phyloP scores from a whole-genome alignment of 2,888 invertebrate species.

The Sinhomidia bicolor region DNA sequence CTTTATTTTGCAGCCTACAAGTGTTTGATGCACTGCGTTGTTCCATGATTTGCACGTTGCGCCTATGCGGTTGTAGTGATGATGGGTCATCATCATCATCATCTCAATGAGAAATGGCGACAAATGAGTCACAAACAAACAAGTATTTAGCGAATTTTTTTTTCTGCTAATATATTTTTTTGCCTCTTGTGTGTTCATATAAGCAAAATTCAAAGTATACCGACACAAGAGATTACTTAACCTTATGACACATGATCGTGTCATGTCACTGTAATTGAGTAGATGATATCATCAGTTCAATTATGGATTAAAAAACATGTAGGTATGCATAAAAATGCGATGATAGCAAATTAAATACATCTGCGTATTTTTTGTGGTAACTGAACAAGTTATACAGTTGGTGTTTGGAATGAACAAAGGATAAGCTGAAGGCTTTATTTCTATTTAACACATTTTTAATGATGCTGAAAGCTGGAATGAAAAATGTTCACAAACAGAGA shows the following conservation, averaged over 20 bases:
- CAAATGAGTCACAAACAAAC: slow-evolving; percentile 42
- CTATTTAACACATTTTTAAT: not conserved
- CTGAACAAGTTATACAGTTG: too few species aligned
- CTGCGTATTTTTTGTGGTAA: too few species aligned
- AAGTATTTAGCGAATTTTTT: slow-evolving; percentile 5
- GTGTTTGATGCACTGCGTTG: not conserved
- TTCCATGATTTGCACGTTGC: not conserved
- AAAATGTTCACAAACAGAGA: too few species aligned
- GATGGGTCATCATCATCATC: not conserved
- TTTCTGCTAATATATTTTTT: not conserved
- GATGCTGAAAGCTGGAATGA: not conserved
- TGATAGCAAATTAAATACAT: not conserved
- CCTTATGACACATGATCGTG: slow-evolving; percentile 21
- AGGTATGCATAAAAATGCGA: not conserved
- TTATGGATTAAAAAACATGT: not conserved
- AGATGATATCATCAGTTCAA: not conserved
- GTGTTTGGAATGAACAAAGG: not conserved
- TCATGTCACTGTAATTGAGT: not conserved
- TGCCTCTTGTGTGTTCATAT: too few species aligned
- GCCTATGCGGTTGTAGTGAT: not conserved
- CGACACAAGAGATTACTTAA: not conserved
- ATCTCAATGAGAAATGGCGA: not conserved
- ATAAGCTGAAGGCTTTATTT: not conserved
- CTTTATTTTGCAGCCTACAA: not conserved
- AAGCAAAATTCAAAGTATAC: not conserved